Conservation (phyloP, 2,113 vertebrate species). For the Ibidorhyncha struthersii region DNA sequence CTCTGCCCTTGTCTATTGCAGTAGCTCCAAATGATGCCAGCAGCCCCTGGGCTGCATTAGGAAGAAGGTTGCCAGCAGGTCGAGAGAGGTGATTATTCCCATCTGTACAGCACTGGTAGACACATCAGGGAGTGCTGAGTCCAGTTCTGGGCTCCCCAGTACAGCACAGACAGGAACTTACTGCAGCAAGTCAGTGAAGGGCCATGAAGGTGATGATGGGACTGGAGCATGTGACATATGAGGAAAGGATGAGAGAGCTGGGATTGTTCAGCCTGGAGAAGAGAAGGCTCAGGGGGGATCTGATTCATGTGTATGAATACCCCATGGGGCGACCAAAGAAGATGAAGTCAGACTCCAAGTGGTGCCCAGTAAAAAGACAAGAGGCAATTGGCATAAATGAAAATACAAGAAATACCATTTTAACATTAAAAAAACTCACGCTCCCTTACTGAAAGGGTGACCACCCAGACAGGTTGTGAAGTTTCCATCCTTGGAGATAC, state of each 20-base stretch:
- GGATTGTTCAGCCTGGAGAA: not conserved
- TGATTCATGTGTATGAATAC: not conserved
- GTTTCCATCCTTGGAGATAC: not conserved
- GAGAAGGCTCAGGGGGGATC: not conserved
- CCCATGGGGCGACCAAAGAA: not conserved
- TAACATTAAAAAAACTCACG: not conserved
- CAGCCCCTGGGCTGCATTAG: not conserved
- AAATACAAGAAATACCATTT: not conserved
- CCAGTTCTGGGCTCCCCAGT: not conserved
- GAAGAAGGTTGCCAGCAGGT: not conserved
- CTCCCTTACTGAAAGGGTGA: not conserved
- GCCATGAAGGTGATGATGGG: not conserved
- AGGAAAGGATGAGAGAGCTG: not conserved
- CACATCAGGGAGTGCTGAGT: not conserved
- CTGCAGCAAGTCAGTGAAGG: not conserved
- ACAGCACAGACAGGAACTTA: not conserved
- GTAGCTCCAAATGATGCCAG: conserved; percentile 28
- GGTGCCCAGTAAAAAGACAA: not conserved
- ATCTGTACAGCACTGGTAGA: not conserved
- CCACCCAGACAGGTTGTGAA: not conserved
- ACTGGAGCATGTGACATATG: not conserved
- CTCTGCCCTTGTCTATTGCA: conserved; percentile 34
- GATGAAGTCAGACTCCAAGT: not conserved
- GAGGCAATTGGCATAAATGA: not conserved
- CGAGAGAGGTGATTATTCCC: not conserved